phyloP scores from a whole-genome alignment of 1,140 invertebrate genomes.

The Cotesia chilonis region DNA sequence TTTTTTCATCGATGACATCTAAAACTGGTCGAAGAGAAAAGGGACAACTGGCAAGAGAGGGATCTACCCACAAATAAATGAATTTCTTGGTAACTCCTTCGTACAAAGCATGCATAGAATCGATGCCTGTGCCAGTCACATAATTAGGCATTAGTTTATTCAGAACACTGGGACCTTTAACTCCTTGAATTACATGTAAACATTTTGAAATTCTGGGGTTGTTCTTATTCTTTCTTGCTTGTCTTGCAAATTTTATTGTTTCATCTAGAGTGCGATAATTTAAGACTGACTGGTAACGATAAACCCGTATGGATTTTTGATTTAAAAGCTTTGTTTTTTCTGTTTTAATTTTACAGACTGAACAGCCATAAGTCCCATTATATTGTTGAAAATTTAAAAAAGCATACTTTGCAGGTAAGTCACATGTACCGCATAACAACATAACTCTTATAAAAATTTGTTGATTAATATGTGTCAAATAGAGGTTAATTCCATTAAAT shows the following conservation, averaged over 20 bases:
- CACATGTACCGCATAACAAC: conserved; percentile 16
- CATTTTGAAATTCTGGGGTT: not conserved
- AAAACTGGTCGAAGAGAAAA: not conserved
- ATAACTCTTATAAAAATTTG: too few species aligned
- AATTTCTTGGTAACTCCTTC: conserved; percentile 25
- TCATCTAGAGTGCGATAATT: conserved; percentile 7
- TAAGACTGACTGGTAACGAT: not conserved
- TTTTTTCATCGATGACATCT: not conserved
- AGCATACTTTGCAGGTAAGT: conserved; percentile 12
- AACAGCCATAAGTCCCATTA: conserved; percentile 18
- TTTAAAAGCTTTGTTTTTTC: not conserved
- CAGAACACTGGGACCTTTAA: conserved; percentile 26
- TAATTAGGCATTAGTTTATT: conserved; percentile 33
- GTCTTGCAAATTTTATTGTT: not conserved
- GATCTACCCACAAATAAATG: conserved; percentile 1
- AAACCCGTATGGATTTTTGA: not conserved
- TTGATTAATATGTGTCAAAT: too few species aligned
- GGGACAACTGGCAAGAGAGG: not conserved
- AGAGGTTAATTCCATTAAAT: too few species aligned
- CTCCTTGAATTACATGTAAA: conserved; percentile 12
- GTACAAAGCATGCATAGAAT: conserved; percentile 19
- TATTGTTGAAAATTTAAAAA: conserved; percentile 21
- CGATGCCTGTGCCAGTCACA: conserved; percentile 16
- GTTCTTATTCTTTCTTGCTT: not conserved
- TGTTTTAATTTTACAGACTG: not conserved